A percentile compares a stretch with the other conserved stretches of the same genome.
These are phyloP conservation scores for Vanessa tameamea DNA, from an alignment of 1,140 invertebrate genomes.

Conservation along the genomic window DNA sequence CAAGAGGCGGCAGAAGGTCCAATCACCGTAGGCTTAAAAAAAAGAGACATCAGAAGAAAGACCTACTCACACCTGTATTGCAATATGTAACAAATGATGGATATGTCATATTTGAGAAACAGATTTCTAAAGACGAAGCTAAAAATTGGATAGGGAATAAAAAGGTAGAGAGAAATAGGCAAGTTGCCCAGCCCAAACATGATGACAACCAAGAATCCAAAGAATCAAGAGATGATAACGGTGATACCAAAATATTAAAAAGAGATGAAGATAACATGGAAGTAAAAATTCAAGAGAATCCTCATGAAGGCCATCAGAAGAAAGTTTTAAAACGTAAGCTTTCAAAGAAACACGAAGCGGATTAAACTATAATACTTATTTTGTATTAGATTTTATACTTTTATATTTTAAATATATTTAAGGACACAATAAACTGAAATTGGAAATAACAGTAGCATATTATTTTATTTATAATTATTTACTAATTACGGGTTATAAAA, in stretches of 20 bases:
- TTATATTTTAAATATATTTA: constrained; percentile 7
- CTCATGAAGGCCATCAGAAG: constrained; percentile 15
- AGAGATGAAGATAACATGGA: constrained; percentile 37
- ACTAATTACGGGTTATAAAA: too few species aligned
- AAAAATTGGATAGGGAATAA: constrained; percentile 59
- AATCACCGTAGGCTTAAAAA: constrained; percentile 38
- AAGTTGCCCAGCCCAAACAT: constrained; percentile 22
- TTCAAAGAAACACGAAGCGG: constrained; percentile 15
- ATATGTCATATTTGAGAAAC: constrained; percentile 72
- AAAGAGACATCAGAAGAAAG: constrained; percentile 43
- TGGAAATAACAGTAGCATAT: too few species aligned
- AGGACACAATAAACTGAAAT: too few species aligned
- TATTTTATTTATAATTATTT: too few species aligned
- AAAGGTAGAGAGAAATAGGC: constrained; percentile 36
- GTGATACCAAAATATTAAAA: constrained; percentile 28
- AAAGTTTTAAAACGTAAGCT: constrained; percentile 31
- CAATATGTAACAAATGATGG: constrained; percentile 73
- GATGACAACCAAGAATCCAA: constrained; percentile 35
- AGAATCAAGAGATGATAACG: constrained; percentile 26
- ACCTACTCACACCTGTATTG: constrained; percentile 58
- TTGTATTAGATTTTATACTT: constrained; percentile 6
- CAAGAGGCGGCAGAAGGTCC: constrained; percentile 35
- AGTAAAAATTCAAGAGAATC: constrained; percentile 36
- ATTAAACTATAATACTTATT: constrained; percentile 10
- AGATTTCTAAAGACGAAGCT: constrained; percentile 66